Evolutionary conservation across 2,888 invertebrate genomes (phyloP), one percentile per base, ranked within the genome.

Genomic region (Sesia bembeciformis): DNA sequence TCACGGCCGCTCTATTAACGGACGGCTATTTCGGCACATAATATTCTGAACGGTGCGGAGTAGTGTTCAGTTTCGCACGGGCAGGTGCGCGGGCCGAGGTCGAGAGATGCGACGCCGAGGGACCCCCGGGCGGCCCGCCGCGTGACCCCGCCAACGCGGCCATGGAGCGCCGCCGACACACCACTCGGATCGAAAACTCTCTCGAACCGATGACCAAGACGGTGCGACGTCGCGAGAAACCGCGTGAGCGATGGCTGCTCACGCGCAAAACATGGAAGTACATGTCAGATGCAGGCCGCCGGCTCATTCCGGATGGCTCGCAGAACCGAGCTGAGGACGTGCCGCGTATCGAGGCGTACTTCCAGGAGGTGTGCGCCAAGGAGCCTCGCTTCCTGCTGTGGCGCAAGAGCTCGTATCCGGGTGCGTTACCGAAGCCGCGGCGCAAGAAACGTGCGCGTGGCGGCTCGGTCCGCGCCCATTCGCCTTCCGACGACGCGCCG

Each of bases 251-350:
- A 78, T 97, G 96, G 96, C 90, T 96, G 58, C 90, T 96, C 57
- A 96, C 96, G 51, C 90, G 96, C 57, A 96, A 97, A 84, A 96
- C 96, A 52, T 96, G 96, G 96, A 91, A 95, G 67, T 96, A 96
- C 81, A 97, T 97, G 96, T 93, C 96, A n/a, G 96, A 96, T 67
- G 96, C 96, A 40, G 96, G 96, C 51, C 93, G 95, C 57, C 94
- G 94, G 72, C 90, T 97, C 53, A 93, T 96, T 56, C 96, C 96
- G n/a, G 96, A 96, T 53, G 94, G 94, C 38, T 91, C 91, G 3
- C 92, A 92, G 70, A 94, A 94, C 76, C 91, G 93, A 4, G 80
- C 91, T 0, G 95, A 96, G 71, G 95, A 95, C 70, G 90, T 96
- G 57, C 94, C 95, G 3, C 93, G 93, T 62, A 93, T 96, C 64